phyloP scores from a whole-genome alignment of 23 tunicate genomes.

The Diplosoma virens region DNA sequence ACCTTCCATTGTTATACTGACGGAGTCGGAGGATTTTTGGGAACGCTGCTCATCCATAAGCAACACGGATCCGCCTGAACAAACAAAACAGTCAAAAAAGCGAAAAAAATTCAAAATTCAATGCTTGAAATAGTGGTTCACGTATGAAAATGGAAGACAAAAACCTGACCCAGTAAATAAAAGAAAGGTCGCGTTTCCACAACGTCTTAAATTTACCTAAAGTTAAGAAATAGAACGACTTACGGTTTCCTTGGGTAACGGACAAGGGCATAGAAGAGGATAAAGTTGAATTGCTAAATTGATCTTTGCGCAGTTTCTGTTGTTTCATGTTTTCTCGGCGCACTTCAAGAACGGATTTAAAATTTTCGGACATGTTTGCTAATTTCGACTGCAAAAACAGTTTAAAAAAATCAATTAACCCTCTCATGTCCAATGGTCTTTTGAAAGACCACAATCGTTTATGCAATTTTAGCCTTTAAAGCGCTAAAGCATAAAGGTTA shows the following conservation, averaged over 20 bases:
- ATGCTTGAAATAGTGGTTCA: no score
- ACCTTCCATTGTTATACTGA: conserved; percentile 77
- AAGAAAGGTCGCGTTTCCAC: no score
- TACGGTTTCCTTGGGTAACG: conserved; percentile 78
- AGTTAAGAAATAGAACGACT: conserved; percentile 19
- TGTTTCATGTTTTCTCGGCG: conserved; percentile 98
- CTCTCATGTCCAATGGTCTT: no score
- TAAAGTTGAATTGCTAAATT: conserved; percentile 73
- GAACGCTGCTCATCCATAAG: conserved; percentile 84
- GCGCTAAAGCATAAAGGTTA: no score
- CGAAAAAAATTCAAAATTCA: no score
- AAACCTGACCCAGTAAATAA: no score
- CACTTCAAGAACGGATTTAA: conserved; percentile 86
- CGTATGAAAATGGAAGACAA: no score
- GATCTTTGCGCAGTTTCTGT: conserved; percentile 83
- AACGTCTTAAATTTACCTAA: no score
- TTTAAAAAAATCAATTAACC: not conserved
- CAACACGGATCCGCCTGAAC: conserved; percentile 71
- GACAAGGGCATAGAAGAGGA: conserved; percentile 69
- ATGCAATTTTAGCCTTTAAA: no score
- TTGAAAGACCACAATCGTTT: not conserved
- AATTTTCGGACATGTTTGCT: conserved; percentile 90
- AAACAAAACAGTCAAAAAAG: no score
- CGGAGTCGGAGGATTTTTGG: conserved; percentile 36
- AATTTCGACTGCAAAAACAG: conserved; percentile 77